A percentile compares a stretch with the other conserved stretches of the same genome.
Evolutionary conservation across 2,888 invertebrate species (phyloP).

Genomic region (Sarcophaga variegata): DNA sequence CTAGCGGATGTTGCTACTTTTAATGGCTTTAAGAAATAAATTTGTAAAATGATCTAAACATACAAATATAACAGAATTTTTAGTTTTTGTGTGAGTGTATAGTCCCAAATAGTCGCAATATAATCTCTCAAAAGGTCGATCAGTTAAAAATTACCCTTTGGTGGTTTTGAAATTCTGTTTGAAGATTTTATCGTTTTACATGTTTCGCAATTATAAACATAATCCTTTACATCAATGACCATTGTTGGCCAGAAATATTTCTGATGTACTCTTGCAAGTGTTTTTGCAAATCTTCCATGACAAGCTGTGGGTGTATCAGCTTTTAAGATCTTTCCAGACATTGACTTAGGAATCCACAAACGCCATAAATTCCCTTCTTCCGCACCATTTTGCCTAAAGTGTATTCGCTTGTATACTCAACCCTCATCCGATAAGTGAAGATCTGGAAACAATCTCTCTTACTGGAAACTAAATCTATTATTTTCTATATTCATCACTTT

Average conservation of each 20-base stretch:
- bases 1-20: conserved; percentile 11
- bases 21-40: conserved; percentile 4
- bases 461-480: background rate
- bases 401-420: background rate
- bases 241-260: background rate
- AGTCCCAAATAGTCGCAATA: conserved; percentile 35
- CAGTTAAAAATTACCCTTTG: conserved; percentile 22
- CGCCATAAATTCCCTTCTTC: conserved; percentile 29
- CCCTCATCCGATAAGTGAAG: background rate
- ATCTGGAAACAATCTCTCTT: conserved; percentile 10
- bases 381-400: background rate
- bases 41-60: background rate
- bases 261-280: background rate
- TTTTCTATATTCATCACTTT: background rate
- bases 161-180: background rate
- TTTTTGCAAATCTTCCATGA: conserved; percentile 30
- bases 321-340: no score
- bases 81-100: conserved; percentile 13
- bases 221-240: conserved; percentile 7
- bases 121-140: no score
- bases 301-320: background rate
- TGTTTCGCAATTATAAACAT: conserved; percentile 16
- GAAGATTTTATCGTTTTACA: conserved; percentile 25
- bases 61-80: conserved; percentile 4
- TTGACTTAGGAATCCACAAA: conserved; percentile 11